Evolutionary conservation across 2,113 vertebrate species (phyloP).

Genomic region (Microcebus ravelobensis): DNA sequence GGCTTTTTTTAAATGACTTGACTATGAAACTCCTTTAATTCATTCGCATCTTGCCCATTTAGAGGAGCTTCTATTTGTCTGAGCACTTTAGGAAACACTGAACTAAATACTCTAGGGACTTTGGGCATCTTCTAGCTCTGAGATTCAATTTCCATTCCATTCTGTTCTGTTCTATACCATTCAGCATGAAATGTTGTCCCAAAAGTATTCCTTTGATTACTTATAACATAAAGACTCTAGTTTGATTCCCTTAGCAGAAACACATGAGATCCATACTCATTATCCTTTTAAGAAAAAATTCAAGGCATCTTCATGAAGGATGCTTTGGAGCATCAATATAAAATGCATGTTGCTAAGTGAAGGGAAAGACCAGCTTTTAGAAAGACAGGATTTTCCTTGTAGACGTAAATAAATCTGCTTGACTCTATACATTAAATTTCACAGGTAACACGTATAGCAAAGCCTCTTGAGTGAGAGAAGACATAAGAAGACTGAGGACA

Average conservation of each 20-base stretch:
- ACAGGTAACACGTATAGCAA: not conserved
- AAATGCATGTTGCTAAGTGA: not conserved
- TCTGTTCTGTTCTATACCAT: not conserved
- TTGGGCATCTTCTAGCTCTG: not conserved
- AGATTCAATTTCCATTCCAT: constrained; percentile 38
- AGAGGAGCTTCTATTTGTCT: not conserved
- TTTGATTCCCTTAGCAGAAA: not conserved
- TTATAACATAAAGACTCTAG: not conserved
- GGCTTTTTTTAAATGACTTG: not conserved
- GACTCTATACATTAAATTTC: not conserved
- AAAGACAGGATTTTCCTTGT: not conserved
- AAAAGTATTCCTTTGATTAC: constrained; percentile 29
- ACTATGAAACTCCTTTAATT: constrained; percentile 9
- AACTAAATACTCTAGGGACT: not conserved
- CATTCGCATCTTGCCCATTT: not conserved
- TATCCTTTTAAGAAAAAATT: constrained; percentile 43
- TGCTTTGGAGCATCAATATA: not conserved
- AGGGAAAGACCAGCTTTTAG: not conserved
- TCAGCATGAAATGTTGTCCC: not conserved
- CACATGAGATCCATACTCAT: not conserved
- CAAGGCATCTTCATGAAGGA: not conserved
- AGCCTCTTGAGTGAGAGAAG: not conserved
- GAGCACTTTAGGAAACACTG: not conserved
- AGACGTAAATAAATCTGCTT: not conserved
- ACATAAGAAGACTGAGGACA: not conserved